Evolutionary conservation across 2,797 vertebrate species (phyloP), one percentile per base, ranked within the genome.

Genomic region (Gadopsis marmoratus): DNA sequence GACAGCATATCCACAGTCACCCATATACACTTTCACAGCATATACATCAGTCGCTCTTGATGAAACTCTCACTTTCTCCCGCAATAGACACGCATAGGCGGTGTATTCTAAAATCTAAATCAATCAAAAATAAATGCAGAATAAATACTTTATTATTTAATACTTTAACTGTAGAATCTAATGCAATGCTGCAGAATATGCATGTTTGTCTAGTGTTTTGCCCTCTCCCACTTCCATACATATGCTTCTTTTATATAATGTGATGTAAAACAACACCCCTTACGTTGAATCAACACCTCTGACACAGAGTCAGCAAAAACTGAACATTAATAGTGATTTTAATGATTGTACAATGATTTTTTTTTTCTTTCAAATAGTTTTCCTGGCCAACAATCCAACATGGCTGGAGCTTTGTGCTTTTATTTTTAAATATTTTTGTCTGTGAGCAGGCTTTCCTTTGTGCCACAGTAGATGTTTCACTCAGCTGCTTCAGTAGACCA

Each of bases 401-500:
- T 50, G 31, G 41, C n/a, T 77, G 41, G 23, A 71, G 55, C 54
- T 62, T 65, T 72, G 26, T 23, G 37, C 17, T 69, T 73, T 68
- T 14, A n/a, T 59, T 71, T 45, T 61, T 26, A 26, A 26, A 26
- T 26, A 26, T 26, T 2, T 47, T 14, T 35, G 35, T 14, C 17
- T 76, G 3, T 54, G 17, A n/a, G 13, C 58, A 55, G 39, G 29
- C 31, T 78, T 62, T 60, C n/a, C 16, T 63, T 48, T 54, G 37
- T 61, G 21, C 35, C 6, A 0, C 13, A 70, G 63, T 69, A 12
- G 23, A 29, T 45, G 43, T 48, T 61, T 73, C 23, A 58, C 72
- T 76, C 55, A 26, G 55, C 53, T 48, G 79, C 62, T 76, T 66
- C 56, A 66, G 33, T 39, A 29, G 50, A 60, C 33, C 10, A 64